Base-by-base conservation (phyloP, 2,797 vertebrate species). In the Oophaga sylvatica region DNA sequence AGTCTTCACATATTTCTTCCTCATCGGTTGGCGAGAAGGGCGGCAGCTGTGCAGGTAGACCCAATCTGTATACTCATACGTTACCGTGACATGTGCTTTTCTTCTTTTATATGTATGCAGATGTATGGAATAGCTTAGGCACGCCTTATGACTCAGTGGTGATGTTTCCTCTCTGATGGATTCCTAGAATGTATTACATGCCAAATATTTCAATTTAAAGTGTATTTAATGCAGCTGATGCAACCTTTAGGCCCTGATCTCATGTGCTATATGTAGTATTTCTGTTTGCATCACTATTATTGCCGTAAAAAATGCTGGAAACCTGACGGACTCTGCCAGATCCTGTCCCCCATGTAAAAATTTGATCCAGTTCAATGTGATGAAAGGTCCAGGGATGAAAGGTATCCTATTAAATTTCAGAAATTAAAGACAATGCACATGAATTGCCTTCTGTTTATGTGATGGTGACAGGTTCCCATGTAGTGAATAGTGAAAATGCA, bases 11-110 rank as follows among this genome's bases (percentile, higher is more conserved):
- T 20, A 86, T 89, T 76, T 81, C 84, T 29, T 79, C 87, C 22
- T 89, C 88, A 78, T 88, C 87, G 20, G 63, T 41, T 17, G 84
- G 71, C 17, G 88, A 89, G 35, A 89, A 89, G 84, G 65, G 80
- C 22, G 80, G 88, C 29, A 62, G 80, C 88, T 88, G 87, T 81
- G 82, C 82, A 83, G 87, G 87, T 88, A 85, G 12, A 22, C 59
- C 81, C 70, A 5, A 63, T 11, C 57, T 60, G 2, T 67, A 9
- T 60, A 8, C 17, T 35, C 17, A n/a, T 41, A 41, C 20, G 35
- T 62, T 22, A 53, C 11, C n/a, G 45, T 77, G 75, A 48, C 71
- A n/a, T 19, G 68, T 15, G 67, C 35, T 31, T 45, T 16, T 77
- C 16, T 12, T 60, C 7, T 26, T 41, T 41, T 62, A 60, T 22